A percentile compares a stretch with the other conserved stretches of the same genome.
These are phyloP conservation scores for Calypte anna DNA, from an alignment of 2,113 vertebrate species.

Conservation along the genomic window DNA sequence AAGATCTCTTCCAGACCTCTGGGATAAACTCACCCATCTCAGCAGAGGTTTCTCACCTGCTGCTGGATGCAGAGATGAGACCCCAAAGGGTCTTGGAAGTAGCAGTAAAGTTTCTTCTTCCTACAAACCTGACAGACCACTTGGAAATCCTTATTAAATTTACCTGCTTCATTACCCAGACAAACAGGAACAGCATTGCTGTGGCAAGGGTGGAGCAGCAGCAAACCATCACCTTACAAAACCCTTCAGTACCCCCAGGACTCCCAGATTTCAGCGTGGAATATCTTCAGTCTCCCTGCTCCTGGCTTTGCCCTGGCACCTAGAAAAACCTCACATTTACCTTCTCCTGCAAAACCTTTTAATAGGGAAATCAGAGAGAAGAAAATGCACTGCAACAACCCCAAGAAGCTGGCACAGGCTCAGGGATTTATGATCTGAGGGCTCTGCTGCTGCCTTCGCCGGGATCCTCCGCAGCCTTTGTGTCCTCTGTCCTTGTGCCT, in stretches of 20 bases:
- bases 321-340: background rate
- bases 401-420: background rate
- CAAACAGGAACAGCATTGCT: background rate
- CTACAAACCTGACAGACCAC: background rate
- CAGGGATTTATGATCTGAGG: background rate
- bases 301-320: background rate
- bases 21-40: background rate
- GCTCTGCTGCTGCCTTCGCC: background rate
- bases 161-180: background rate
- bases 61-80: background rate
- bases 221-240: background rate
- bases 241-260: background rate
- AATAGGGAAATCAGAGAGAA: background rate
- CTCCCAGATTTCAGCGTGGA: background rate
- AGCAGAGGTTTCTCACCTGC: background rate
- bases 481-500: background rate
- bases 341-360: background rate
- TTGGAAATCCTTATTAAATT: background rate
- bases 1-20: background rate
- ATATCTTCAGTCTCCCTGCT: background rate
- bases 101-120: background rate
- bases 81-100: background rate
- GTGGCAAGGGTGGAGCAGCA: background rate
- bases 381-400: background rate
- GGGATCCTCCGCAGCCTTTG: background rate